A percentile compares a stretch with the other conserved stretches of the same genome.
Evolutionary conservation across 2,888 invertebrate species (phyloP).

Genomic region (Drymonia ruficornis): DNA sequence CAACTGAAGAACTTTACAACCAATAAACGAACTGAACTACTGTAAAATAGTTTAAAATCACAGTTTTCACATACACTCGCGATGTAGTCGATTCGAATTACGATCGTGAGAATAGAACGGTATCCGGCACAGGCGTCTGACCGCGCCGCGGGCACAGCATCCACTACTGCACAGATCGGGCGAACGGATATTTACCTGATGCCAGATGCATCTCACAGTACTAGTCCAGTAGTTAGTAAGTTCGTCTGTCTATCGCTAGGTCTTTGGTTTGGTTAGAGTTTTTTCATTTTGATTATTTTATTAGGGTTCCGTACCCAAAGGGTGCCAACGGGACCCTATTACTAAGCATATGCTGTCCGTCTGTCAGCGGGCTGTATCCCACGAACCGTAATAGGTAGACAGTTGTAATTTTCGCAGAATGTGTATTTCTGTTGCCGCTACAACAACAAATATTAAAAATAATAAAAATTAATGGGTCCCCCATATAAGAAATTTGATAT

Average conservation of each 20-base stretch:
- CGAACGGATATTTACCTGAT: not conserved
- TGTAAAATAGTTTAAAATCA: not conserved
- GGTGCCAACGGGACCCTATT: no score
- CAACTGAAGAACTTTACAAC: not conserved
- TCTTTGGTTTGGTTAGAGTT: not conserved
- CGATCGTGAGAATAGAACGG: not conserved
- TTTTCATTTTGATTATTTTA: no score
- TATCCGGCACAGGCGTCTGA: not conserved
- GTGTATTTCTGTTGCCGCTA: no score
- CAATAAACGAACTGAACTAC: not conserved
- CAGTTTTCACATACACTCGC: not conserved
- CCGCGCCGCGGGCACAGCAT: conserved; percentile 3
- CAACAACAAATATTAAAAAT: no score
- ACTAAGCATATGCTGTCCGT: no score
- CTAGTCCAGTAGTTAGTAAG: not conserved
- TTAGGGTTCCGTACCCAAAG: no score
- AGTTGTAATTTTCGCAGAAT: no score
- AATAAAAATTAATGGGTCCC: no score
- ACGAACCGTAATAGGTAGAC: no score
- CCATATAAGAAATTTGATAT: no score
- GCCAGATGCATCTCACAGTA: conserved; percentile 1
- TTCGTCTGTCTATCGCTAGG: not conserved
- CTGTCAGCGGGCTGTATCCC: no score
- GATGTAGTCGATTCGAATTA: not conserved
- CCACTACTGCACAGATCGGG: conserved; percentile 1